Conservation (phyloP, 2,797 vertebrate genomes). For the Picus viridis region DNA sequence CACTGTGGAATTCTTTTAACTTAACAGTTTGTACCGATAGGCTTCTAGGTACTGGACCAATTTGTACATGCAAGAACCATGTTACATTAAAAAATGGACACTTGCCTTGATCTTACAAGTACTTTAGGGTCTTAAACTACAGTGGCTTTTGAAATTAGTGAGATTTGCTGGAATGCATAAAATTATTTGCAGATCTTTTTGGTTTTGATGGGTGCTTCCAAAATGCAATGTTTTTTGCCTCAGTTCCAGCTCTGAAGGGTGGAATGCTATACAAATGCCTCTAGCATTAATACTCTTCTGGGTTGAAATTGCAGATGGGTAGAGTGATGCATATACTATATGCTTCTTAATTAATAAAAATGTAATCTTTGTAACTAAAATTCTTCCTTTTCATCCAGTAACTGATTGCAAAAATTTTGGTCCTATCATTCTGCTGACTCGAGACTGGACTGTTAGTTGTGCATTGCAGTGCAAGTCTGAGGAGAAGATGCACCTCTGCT, state of each 20-base stretch:
- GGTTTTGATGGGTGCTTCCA: background rate
- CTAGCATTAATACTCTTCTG: background rate
- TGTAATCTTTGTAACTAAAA: background rate
- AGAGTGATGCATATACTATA: background rate
- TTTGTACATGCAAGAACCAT: background rate
- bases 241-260: background rate
- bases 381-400: background rate
- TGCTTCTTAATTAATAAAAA: background rate
- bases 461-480: background rate
- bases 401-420: background rate
- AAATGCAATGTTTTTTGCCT: accelerated
- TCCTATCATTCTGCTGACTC: background rate
- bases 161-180: background rate
- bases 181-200: background rate
- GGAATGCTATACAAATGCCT: background rate
- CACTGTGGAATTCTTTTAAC: background rate
- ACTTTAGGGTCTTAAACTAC: background rate
- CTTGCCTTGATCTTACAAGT: background rate
- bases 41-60: background rate
- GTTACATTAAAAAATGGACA: background rate
- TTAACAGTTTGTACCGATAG: background rate
- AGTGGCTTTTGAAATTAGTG: background rate
- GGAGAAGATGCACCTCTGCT: background rate
- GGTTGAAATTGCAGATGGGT: background rate
- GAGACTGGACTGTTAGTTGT: background rate